Evolutionary conservation across 2,888 invertebrate genomes (phyloP), one percentile per base, ranked within the genome.

Genomic region (Pollenia amentaria): DNA sequence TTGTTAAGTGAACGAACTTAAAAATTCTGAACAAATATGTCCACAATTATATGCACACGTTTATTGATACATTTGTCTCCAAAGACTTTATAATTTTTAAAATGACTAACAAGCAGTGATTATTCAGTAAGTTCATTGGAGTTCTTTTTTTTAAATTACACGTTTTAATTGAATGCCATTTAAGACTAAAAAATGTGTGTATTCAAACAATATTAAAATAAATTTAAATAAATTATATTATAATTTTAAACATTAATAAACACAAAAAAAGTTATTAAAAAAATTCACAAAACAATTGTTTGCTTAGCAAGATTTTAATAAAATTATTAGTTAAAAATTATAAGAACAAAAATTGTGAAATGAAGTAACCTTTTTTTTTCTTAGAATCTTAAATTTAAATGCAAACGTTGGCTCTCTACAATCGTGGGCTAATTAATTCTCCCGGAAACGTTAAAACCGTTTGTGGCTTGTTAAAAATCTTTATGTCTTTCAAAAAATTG

Each of bases 1-100:
- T 38, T 38, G 7, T 57, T 51, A 11, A 51, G 51, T 69, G 11
- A 51, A 51, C 48, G 10, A 38, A 69, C 51, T 51, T 69, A 38
- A n/a, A 12, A 4, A 51, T 69, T 51, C 16, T 38, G 16, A 69
- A 46, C 4, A 40, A 29, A 29, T 29, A 29, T 16, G n/a, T 16
- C 10, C 7, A 55, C 10, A 55, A 51, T 38, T 57, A 55, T 21
- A 55, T 11, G 38, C 12, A 9, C 44, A 46, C 12, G 11, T 67
- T 67, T 48, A 46, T 46, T 48, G 46, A 67, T 21, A 46, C 65
- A 65, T 9, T 46, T 67, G 65, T 67, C 48, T 65, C 8, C 14
- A 4, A 48, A 46, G 48, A 29, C 7, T 6, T 57, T 57, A 57
- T 14, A 57, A 29, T 57, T 57, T 38, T 16, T 2, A 29, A 29